Conservation (phyloP, 2,888 invertebrate species). For the Nymphalis urticae region DNA sequence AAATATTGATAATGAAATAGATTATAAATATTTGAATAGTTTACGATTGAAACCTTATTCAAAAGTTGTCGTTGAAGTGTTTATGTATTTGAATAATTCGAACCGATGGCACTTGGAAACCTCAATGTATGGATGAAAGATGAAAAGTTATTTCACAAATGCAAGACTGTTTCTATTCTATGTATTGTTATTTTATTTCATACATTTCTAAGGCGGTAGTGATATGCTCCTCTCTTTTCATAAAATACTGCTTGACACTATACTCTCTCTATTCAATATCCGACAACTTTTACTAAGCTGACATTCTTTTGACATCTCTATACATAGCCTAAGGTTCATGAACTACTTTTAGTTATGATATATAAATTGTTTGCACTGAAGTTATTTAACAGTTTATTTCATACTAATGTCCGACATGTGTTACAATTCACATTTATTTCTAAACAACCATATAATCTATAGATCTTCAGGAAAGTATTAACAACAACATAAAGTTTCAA, state of each 20-base stretch:
- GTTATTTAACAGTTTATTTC: too few species aligned
- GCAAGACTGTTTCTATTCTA: slow-evolving; percentile 60
- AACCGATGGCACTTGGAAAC: neutral
- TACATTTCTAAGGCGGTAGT: slow-evolving; percentile 61
- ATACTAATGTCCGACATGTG: too few species aligned
- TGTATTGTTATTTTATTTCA: slow-evolving; percentile 67
- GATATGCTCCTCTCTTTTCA: slow-evolving; percentile 57
- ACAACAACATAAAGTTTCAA: too few species aligned
- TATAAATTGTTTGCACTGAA: too few species aligned
- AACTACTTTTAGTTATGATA: slow-evolving; percentile 23
- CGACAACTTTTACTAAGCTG: slow-evolving; percentile 37
- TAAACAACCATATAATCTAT: too few species aligned
- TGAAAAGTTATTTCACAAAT: slow-evolving; percentile 57
- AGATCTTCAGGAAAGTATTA: too few species aligned
- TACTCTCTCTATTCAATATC: slow-evolving; percentile 60
- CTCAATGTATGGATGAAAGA: neutral
- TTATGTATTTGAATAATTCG: neutral
- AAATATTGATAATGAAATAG: slow-evolving; percentile 59
- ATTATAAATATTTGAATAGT: neutral
- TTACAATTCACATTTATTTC: too few species aligned
- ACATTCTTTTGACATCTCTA: slow-evolving; percentile 30
- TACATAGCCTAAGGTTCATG: slow-evolving; percentile 21
- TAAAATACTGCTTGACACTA: slow-evolving; percentile 69
- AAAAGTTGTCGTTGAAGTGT: slow-evolving; percentile 27
- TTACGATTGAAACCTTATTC: too few species aligned